Base-by-base conservation (phyloP, 2,113 vertebrate species). In the Heteronetta atricapilla region DNA sequence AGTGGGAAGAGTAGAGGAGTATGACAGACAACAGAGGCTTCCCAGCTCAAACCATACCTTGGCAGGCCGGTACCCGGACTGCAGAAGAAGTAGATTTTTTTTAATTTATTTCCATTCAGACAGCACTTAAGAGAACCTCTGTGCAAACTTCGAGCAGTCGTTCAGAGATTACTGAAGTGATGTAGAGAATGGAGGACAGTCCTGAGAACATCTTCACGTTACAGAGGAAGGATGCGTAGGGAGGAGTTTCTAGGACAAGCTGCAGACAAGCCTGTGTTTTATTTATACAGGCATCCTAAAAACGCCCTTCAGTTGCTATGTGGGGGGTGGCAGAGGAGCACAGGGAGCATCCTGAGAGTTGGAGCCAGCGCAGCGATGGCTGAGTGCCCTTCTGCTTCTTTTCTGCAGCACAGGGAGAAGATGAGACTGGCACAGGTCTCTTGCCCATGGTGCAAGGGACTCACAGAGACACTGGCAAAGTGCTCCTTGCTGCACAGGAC, bases 401-500 rank as follows among this genome's bases (percentile, higher is more conserved):
- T 46, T 68, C 82, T 48, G 56, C 3, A 4, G 26, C 48, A 46
- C 42, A 13, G 29, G 3, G 58, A 72, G 19, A 12, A 70, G 26
- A 25, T 2, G 11, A 60, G 68, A 6, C 20, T 12, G 56, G 33
- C 73, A 58, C 46, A 22, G n/a, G 46, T 48, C 46, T 48, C 46
- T 11, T 33, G 34, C 22, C 64, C 55, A 21, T 33, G 15, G 44
- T 11, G n/a, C 0, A 0, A 33, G 34, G 22, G 17, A n/a, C 44
- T 48, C 14, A 8, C 14, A 44, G 25, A 38, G 22, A 38, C 55
- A 8, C 0, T 0, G 26, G 20, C 67, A 76, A 3, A 46, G 36
- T 17, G 25, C 60, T 36, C 60, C 11, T 5, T 28, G 60, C 31
- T 23, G 26, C 88, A 14, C 2, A 6, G 74, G 52, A 7, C 40